phyloP scores from a whole-genome alignment of 1,140 invertebrate genomes.

The Nilaparvata lugens region DNA sequence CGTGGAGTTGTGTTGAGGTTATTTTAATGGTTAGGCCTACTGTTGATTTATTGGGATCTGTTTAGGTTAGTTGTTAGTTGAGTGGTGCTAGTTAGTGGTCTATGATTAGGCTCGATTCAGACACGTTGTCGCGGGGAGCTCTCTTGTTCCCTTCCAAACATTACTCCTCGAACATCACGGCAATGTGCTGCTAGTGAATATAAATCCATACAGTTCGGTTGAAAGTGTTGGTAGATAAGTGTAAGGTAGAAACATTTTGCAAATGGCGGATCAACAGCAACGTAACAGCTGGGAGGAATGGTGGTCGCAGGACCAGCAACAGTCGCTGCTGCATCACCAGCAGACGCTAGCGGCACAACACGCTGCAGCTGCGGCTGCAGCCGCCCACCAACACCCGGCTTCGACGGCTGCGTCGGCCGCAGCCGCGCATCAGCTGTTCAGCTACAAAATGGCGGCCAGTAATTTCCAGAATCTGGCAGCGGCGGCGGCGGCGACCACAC shows the following conservation, averaged over 20 bases:
- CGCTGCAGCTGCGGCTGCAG: slow-evolving; percentile 30
- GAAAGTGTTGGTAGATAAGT: slow-evolving; percentile 49
- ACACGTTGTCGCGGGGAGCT: slow-evolving; percentile 29
- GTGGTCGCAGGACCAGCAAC: slow-evolving; percentile 42
- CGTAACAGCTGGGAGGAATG: slow-evolving; percentile 36
- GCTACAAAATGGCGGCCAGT: slow-evolving; percentile 74
- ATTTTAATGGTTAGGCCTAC: no score
- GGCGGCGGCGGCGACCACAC: slow-evolving; percentile 11
- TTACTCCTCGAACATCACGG: no score
- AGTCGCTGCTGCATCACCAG: slow-evolving; percentile 42
- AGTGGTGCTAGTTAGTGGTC: no score
- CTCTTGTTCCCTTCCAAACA: slow-evolving; percentile 3
- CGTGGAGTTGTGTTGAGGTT: no score
- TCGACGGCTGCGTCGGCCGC: slow-evolving; percentile 34
- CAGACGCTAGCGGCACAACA: slow-evolving; percentile 30
- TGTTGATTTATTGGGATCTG: no score
- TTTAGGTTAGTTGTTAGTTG: no score
- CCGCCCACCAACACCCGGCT: slow-evolving; percentile 37
- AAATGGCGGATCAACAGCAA: slow-evolving; percentile 9
- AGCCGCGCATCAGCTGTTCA: slow-evolving; percentile 49
- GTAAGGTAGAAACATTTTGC: slow-evolving; percentile 14
- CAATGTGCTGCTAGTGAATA: no score
- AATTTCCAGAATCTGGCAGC: slow-evolving; percentile 47
- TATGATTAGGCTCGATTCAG: no score
- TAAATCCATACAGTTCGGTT: slow-evolving; percentile 28